These are phyloP conservation scores for Clinocottus analis DNA, from an alignment of 2,113 vertebrate species.

Conservation along the genomic window DNA sequence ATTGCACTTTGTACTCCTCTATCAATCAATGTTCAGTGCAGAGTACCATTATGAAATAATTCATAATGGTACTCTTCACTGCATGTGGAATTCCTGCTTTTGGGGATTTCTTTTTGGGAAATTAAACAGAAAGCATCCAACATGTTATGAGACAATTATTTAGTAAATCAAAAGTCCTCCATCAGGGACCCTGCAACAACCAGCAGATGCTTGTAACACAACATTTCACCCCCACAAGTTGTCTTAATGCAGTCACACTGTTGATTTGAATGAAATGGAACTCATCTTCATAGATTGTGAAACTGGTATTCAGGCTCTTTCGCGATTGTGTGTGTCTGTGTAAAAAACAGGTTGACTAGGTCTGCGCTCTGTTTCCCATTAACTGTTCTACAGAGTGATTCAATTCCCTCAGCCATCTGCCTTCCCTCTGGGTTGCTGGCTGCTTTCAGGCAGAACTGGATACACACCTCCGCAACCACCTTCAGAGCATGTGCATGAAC, in stretches of 20 bases:
- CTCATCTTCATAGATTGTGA: conserved; percentile 33
- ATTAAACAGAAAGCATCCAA: not conserved
- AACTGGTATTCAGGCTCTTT: not conserved
- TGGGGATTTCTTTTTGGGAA: not conserved
- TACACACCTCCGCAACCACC: conserved; percentile 38
- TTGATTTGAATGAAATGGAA: conserved; percentile 29
- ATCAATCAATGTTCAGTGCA: too few relatives aligned
- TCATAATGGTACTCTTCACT: too few relatives aligned
- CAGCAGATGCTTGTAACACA: conserved; percentile 22
- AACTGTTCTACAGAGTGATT: conserved; percentile 62
- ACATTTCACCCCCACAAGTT: conserved; percentile 1
- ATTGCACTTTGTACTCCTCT: not conserved
- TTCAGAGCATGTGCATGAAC: conserved; percentile 3
- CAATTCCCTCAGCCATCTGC: conserved; percentile 66
- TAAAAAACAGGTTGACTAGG: conserved; percentile 25
- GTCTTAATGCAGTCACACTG: conserved; percentile 36
- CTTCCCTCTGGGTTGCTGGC: conserved; percentile 56
- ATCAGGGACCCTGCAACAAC: conserved; percentile 14
- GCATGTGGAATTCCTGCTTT: conserved; percentile 20
- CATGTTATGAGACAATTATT: conserved; percentile 25
- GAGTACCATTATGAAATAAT: too few relatives aligned
- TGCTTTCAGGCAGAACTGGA: conserved; percentile 57
- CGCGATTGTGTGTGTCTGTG: not conserved
- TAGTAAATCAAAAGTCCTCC: conserved; percentile 38
- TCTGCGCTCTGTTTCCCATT: conserved; percentile 55